Evolutionary conservation across 1,140 invertebrate species (phyloP).

Genomic region (Centruroides vittatus): DNA sequence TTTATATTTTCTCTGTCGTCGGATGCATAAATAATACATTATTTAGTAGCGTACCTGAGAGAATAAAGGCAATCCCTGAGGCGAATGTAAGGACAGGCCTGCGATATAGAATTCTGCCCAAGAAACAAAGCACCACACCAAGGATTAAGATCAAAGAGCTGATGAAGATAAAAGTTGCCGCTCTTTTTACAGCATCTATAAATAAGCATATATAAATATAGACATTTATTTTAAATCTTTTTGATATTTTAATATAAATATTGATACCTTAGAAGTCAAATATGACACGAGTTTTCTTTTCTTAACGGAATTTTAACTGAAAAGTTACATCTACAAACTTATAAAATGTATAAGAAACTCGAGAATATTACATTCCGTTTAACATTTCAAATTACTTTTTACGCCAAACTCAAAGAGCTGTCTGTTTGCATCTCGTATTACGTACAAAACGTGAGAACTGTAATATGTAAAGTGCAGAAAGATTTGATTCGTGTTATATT

Average conservation of each 20-base stretch:
- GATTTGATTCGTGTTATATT: too few species aligned
- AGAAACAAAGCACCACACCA: constrained; percentile 45
- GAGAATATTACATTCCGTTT: too few species aligned
- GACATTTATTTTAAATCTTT: not conserved
- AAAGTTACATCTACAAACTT: not conserved
- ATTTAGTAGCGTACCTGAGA: constrained; percentile 38
- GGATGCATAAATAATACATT: too few species aligned
- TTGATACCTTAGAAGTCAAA: too few species aligned
- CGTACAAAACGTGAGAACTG: too few species aligned
- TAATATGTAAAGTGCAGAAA: too few species aligned
- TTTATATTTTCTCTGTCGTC: too few species aligned
- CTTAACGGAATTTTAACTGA: not conserved
- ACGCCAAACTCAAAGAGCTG: too few species aligned
- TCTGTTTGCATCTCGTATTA: too few species aligned
- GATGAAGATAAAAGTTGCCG: constrained; percentile 45
- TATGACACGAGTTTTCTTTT: too few species aligned
- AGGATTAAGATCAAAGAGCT: constrained; percentile 43
- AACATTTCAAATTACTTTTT: too few species aligned
- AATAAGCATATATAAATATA: constrained; percentile 7
- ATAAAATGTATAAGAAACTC: not conserved
- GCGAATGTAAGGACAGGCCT: constrained; percentile 45
- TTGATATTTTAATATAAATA: too few species aligned
- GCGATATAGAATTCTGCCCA: constrained; percentile 41
- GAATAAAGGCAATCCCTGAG: constrained; percentile 49
- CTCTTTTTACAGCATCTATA: constrained; percentile 53